These are phyloP conservation scores for Bombus waltoni DNA, from an alignment of 1,140 invertebrate genomes.

Conservation along the genomic window DNA sequence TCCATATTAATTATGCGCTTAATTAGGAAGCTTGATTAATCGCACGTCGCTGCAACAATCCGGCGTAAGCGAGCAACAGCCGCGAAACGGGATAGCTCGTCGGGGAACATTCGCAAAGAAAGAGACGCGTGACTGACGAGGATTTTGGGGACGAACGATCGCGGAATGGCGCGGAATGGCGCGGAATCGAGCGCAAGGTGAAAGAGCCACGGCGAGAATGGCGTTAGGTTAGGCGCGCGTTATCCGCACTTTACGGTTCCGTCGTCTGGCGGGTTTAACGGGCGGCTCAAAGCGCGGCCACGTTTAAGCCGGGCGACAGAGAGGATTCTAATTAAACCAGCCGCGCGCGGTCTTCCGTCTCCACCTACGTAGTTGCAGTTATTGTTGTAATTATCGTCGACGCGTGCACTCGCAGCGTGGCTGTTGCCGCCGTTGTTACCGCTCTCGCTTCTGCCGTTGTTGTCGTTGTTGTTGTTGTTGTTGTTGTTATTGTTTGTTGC, in stretches of 20 bases:
- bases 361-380: conserved; percentile 67
- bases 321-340: conserved; percentile 73
- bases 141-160: not conserved
- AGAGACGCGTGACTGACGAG: not conserved
- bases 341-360: conserved; percentile 38
- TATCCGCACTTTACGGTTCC: not conserved
- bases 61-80: not conserved
- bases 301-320: conserved; percentile 68
- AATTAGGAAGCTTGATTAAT: conserved; percentile 50
- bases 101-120: not conserved
- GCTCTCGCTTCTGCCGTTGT: not conserved
- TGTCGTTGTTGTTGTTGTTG: conserved; percentile 50
- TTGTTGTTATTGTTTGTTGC: conserved; percentile 64
- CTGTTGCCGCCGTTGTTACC: conserved; percentile 34
- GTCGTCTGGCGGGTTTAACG: conserved; percentile 5
- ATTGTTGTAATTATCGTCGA: conserved; percentile 76
- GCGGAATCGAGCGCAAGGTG: no score
- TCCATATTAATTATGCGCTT: conserved; percentile 47
- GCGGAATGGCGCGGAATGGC: no score
- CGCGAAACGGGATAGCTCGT: not conserved
- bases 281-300: conserved; percentile 36
- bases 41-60: not conserved
- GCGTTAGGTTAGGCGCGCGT: not conserved
- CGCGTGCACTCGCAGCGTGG: conserved; percentile 62
- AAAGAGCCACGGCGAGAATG: no score